Evolutionary conservation across 2,113 vertebrate species (phyloP), one percentile per base, ranked within the genome.

Genomic region (Archilochus colubris): DNA sequence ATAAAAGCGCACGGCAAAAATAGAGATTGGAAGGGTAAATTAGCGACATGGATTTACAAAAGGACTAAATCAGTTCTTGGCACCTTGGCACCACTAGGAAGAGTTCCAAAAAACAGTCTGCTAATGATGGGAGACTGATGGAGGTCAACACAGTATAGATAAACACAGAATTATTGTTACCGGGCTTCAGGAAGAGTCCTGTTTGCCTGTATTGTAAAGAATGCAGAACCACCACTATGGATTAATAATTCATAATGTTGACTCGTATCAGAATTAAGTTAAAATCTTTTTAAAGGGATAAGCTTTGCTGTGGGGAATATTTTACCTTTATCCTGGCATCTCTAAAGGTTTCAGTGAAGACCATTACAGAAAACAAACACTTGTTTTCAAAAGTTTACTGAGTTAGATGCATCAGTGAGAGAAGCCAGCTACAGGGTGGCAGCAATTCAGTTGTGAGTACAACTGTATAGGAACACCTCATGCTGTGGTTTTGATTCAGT

Each of bases 181-280:
- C 21, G 61, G 14, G 2, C 17, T 64, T 20, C 30, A 14, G 1
- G 8, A 25, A 14, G 17, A 13, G 31, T 10, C 22, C 12, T 25
- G 5, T 30, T 53, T 78, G 58, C 2, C 46, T 46, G 30, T 11
- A 7, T 58, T 22, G 31, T 31, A 40, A n/a, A 62, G 43, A 43
- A 31, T 21, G 11, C 0, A 5, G 16, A 61, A 36, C 23, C 9
- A 3, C 12, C 4, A 2, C n/a, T 62, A 63, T 0, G 0, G 27
- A 6, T 54, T 36, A 19, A 33, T 13, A 54, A 58, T 36, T 69
- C 31, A 3, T 31, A 33, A 40, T 40, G 40, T 40, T 40, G 40
- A 40, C 40, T 40, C 40, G 12, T 54, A 48, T 38, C 40, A 57
- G 22, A 68, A 48, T 36, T 61, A 17, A 5, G 23, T 22, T 20